phyloP scores from a whole-genome alignment of 2,113 vertebrate genomes.

The Pagrus major region DNA sequence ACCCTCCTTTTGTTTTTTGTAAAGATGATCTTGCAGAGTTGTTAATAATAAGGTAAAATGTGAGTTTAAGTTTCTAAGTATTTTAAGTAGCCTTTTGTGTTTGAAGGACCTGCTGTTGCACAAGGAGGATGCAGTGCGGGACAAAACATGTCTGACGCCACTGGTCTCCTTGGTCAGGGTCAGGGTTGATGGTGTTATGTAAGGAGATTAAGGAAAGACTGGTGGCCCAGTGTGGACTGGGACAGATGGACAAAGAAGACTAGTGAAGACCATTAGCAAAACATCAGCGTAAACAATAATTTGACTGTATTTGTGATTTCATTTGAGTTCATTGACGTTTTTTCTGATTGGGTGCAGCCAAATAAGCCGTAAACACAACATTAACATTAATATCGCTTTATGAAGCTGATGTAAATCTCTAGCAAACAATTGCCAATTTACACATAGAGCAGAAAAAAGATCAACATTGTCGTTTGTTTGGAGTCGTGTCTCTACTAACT shows the following conservation, averaged over 20 bases:
- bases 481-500: too few relatives aligned
- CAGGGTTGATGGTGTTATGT: constrained; percentile 52
- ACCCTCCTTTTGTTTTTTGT: constrained; percentile 1
- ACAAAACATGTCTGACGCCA: constrained; percentile 37
- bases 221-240: constrained; percentile 22
- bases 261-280: neutral
- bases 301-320: too few relatives aligned
- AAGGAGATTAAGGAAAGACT: constrained; percentile 60
- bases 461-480: neutral
- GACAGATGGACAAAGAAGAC: neutral
- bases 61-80: constrained; percentile 21
- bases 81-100: constrained; percentile 6
- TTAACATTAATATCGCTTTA: neutral
- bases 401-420: too few relatives aligned
- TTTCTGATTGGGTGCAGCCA: neutral
- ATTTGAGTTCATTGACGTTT: neutral
- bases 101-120: neutral
- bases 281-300: neutral
- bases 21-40: constrained; percentile 28
- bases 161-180: constrained; percentile 60
- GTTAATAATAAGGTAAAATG: constrained; percentile 9
- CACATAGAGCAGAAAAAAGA: too few relatives aligned
- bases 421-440: too few relatives aligned
- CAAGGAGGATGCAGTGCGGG: neutral
- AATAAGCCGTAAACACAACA: neutral